These are phyloP conservation scores for Eurois occulta DNA, from an alignment of 2,888 invertebrate species.

Conservation along the genomic window DNA sequence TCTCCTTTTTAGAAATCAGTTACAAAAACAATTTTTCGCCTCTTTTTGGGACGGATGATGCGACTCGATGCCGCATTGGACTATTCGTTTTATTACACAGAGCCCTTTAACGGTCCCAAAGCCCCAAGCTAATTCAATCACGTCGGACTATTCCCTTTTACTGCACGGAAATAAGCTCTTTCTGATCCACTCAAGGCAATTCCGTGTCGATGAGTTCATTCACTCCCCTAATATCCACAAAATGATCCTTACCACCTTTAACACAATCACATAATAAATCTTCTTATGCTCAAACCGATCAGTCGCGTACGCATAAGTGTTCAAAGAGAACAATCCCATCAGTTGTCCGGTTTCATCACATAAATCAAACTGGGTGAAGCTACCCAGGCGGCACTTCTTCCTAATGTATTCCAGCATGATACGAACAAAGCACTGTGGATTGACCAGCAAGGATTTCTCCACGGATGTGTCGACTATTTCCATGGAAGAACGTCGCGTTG, in stretches of 20 bases:
- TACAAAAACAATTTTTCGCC: neutral
- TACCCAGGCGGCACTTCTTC: constrained; percentile 81
- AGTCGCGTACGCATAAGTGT: constrained; percentile 79
- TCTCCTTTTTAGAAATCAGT: neutral
- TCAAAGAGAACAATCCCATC: constrained; percentile 77
- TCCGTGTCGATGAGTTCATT: neutral
- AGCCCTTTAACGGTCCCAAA: neutral
- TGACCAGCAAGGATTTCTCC: constrained; percentile 82
- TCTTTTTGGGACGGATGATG: too few relatives aligned
- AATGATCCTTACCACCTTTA: constrained; percentile 72
- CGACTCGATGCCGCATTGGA: too few relatives aligned
- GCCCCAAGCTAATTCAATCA: neutral
- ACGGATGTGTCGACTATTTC: constrained; percentile 70
- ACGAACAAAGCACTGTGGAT: constrained; percentile 82
- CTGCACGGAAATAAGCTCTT: neutral
- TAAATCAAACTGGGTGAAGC: constrained; percentile 81
- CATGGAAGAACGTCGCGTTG: constrained; percentile 62
- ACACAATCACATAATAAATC: constrained; percentile 82
- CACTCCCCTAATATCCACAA: neutral
- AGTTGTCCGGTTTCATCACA: constrained; percentile 79
- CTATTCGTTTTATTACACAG: too few relatives aligned
- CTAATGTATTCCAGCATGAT: constrained; percentile 86
- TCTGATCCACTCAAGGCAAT: neutral
- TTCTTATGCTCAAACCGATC: constrained; percentile 81
- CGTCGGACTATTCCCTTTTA: neutral